A percentile compares a stretch with the other conserved stretches of the same genome.
Conservation (phyloP, 2,888 invertebrate species). For the Acrobasis repandana region DNA sequence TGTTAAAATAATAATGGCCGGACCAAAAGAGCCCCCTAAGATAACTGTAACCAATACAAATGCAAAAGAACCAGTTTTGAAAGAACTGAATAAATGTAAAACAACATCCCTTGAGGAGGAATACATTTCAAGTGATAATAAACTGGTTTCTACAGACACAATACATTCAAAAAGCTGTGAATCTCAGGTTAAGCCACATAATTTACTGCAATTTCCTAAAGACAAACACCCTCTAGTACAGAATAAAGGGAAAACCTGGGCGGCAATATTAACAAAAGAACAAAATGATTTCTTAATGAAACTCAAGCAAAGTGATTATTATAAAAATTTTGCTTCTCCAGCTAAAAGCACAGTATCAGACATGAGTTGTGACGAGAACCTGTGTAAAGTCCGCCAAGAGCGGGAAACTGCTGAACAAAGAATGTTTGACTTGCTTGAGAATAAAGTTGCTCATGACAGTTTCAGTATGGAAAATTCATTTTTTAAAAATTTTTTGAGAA, state of each 20-base stretch:
- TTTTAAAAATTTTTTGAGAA: conserved; percentile 78
- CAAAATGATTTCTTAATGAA: conserved; percentile 72
- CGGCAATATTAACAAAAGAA: conserved; percentile 68
- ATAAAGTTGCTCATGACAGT: conserved; percentile 87
- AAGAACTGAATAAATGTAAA: background rate
- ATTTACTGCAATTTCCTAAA: conserved; percentile 44
- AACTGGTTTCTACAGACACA: conserved; percentile 3
- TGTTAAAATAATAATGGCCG: conserved; percentile 28
- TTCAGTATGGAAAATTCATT: conserved; percentile 87
- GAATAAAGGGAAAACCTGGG: conserved; percentile 73
- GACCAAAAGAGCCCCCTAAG: conserved; percentile 28
- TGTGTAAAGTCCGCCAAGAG: conserved; percentile 52
- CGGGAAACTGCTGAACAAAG: conserved; percentile 85
- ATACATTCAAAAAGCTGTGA: background rate
- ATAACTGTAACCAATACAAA: conserved; percentile 26
- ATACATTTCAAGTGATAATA: background rate
- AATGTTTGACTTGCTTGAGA: conserved; percentile 90
- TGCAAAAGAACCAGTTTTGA: conserved; percentile 17
- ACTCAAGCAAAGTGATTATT: conserved; percentile 73
- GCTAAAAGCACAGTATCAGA: conserved; percentile 66
- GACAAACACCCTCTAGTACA: conserved; percentile 69
- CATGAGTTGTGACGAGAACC: conserved; percentile 60
- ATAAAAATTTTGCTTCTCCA: conserved; percentile 72
- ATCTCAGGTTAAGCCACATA: conserved; percentile 21
- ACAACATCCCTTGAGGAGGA: background rate